These are phyloP conservation scores for Machimus atricapillus DNA, from an alignment of 2,888 invertebrate species.

Conservation along the genomic window DNA sequence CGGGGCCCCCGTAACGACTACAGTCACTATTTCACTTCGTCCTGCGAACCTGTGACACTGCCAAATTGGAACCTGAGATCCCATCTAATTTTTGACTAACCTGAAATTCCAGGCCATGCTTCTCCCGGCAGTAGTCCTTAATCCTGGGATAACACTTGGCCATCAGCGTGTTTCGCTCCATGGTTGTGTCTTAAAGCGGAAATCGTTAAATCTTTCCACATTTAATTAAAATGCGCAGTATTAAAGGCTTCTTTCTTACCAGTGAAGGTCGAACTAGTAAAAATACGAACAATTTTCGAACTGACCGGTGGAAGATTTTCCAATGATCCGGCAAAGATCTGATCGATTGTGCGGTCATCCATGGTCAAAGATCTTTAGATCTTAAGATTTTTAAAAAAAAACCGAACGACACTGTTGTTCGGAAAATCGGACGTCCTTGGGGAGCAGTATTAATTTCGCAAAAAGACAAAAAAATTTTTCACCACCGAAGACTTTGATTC, in stretches of 20 bases:
- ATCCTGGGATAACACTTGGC: conserved; percentile 96
- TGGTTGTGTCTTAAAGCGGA: conserved; percentile 81
- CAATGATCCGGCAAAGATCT: conserved; percentile 87
- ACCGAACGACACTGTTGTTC: background rate
- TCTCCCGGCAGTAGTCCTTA: conserved; percentile 96
- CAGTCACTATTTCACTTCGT: background rate
- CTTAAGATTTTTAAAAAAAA: too few relatives aligned
- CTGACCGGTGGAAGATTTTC: conserved; percentile 92
- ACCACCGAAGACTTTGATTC: background rate
- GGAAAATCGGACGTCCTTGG: background rate
- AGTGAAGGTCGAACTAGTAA: conserved; percentile 98
- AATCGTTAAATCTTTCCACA: background rate
- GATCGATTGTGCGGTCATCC: conserved; percentile 90
- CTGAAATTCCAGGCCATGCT: conserved; percentile 97
- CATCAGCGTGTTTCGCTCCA: conserved; percentile 97
- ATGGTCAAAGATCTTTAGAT: conserved; percentile 62
- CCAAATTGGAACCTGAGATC: background rate
- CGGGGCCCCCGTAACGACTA: background rate
- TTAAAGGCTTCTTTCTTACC: conserved; percentile 67
- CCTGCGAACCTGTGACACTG: background rate
- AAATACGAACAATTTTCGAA: conserved; percentile 97
- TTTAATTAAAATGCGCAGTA: background rate
- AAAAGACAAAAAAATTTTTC: background rate
- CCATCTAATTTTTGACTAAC: conserved; percentile 63
- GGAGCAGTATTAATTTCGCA: background rate